These are phyloP conservation scores for Triplophysa siluroides DNA, from an alignment of 2,113 vertebrate species.

Conservation along the genomic window DNA sequence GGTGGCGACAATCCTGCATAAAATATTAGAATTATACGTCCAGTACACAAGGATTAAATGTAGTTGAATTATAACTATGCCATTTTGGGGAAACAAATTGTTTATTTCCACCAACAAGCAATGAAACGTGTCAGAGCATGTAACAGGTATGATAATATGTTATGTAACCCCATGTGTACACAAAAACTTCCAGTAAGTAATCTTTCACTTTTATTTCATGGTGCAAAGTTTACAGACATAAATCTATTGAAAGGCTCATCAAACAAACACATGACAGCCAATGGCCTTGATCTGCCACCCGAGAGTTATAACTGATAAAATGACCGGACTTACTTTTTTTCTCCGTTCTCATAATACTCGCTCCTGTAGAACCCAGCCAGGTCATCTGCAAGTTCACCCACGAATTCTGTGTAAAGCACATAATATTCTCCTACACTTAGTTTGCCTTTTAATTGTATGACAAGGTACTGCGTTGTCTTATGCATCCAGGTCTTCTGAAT, in stretches of 20 bases:
- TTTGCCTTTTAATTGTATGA: conserved; percentile 65
- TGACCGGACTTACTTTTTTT: conserved; percentile 67
- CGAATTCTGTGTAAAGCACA: conserved; percentile 71
- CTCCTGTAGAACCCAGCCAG: conserved; percentile 89
- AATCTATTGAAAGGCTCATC: not conserved
- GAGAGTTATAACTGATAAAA: not conserved
- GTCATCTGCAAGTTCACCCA: conserved; percentile 83
- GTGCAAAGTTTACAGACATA: conserved; percentile 23
- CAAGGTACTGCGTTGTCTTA: conserved; percentile 77
- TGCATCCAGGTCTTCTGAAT: conserved; percentile 66
- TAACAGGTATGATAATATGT: not conserved
- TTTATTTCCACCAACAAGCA: not conserved
- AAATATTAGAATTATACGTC: not conserved
- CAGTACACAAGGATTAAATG: not conserved
- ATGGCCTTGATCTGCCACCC: not conserved
- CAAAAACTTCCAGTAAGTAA: not conserved
- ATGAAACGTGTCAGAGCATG: not conserved
- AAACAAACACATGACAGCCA: conserved; percentile 18
- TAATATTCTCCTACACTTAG: conserved; percentile 69
- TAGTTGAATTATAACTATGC: not conserved
- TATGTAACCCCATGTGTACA: not conserved
- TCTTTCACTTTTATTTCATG: not conserved
- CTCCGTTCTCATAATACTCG: conserved; percentile 72
- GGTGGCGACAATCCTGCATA: conserved; percentile 82
- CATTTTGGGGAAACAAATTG: not conserved